Evolutionary conservation across 2,113 vertebrate genomes (phyloP), one percentile per base, ranked within the genome.

Genomic region (Scalopus aquaticus): DNA sequence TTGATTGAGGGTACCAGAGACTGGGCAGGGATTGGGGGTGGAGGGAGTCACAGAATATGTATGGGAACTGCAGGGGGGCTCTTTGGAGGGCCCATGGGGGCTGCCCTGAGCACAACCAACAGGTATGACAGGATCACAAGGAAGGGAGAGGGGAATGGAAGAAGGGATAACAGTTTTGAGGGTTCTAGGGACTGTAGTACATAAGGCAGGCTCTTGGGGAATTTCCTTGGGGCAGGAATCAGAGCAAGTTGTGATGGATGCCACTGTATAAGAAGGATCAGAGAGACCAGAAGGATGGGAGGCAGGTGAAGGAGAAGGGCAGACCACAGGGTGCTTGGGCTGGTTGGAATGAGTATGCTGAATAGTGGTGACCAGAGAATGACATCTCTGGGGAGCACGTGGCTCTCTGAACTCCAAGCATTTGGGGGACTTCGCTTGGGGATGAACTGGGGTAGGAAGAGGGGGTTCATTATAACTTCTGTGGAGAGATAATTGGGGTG

Each of bases 381-480:
- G 54, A 94, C 94, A 94, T 37, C n/a, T 96, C 30, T 96, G 81
- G 56, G 62, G 67, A 88, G 32, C 9, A 67, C 3, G 3, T 58
- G 65, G 65, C 64, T 79, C 88, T 64, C 69, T 93, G 84, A 93
- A 87, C 49, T 94, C 95, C 72, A 58, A 64, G 16, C 20, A 70
- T 65, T 90, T 92, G 37, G 93, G 67, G 22, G 90, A 64, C 54
- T 96, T 96, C 42, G 9, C 13, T 35, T 95, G 86, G 49, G 86
- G 74, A 32, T 32, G 60, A 87, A 67, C 42, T 54, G 87, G 60
- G 2, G n/a, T 88, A 76, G 81, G 60, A 1, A 77, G 54, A 88
- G 46, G 42, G 20, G 93, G 67, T 44, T 97, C 96, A 6, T 96
- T 95, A 86, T 84, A 96, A 72, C 80, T 78, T 97, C 87, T 92